phyloP scores from a whole-genome alignment of 2,888 invertebrate species.

The Venusia cambrica region DNA sequence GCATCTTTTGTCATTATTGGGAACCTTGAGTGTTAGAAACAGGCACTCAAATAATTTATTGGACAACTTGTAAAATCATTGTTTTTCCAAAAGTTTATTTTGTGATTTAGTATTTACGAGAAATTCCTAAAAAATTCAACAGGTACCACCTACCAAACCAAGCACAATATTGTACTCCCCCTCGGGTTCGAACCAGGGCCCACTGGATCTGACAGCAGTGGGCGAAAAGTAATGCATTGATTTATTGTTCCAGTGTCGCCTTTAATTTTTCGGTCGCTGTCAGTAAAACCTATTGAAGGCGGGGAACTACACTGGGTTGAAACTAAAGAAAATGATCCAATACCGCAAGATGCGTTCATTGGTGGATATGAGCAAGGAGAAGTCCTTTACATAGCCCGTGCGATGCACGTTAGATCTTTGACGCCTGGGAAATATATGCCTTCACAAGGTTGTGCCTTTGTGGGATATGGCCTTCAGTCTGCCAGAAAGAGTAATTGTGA shows the following conservation, averaged over 20 bases:
- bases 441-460: constrained; percentile 11
- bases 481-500: constrained; percentile 16
- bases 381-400: constrained; percentile 19
- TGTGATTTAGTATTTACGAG: too few relatives aligned
- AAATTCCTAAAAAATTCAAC: too few relatives aligned
- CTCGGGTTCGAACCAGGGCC: too few relatives aligned
- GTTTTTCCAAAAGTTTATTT: too few relatives aligned
- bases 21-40: too few relatives aligned
- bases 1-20: too few relatives aligned
- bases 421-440: constrained; percentile 28
- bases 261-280: constrained; percentile 3
- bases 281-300: constrained; percentile 11
- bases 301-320: constrained; percentile 19
- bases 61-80: too few relatives aligned
- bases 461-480: constrained; percentile 17
- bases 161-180: too few relatives aligned
- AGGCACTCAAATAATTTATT: too few relatives aligned
- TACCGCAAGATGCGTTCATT: constrained; percentile 19
- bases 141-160: too few relatives aligned
- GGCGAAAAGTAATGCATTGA: too few relatives aligned
- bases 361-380: constrained; percentile 25
- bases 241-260: constrained; percentile 26
- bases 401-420: constrained; percentile 13
- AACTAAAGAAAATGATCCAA: constrained; percentile 7
- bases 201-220: too few relatives aligned